Evolutionary conservation across 2,113 vertebrate species (phyloP), one percentile per base, ranked within the genome.

Genomic region (Tamias sibiricus): DNA sequence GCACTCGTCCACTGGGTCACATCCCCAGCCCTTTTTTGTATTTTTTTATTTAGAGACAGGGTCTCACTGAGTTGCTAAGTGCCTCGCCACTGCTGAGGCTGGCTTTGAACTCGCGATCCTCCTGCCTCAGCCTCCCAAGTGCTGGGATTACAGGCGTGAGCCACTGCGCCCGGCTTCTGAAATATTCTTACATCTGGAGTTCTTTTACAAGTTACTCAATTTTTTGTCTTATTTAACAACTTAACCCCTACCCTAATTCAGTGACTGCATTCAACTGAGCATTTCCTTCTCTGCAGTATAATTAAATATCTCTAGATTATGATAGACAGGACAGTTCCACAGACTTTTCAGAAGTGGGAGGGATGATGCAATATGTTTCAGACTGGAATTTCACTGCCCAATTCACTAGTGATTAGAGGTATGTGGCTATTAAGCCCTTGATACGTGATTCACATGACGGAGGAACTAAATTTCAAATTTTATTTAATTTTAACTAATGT

Each of bases 391-490:
- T 52, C 8, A 28, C 6, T 5, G 1, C 40, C 40, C 47, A 74
- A 54, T 87, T 81, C 24, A 17, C 49, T 80, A 86, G 68, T 16
- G 42, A n/a, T 68, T 26, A 57, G 59, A 1, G 28, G 22, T 12
- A 54, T 1, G 71, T 7, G 42, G 52, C 19, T 84, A 49, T 76
- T 52, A 62, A 72, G 28, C 35, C 75, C 76, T 86, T 76, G 26
- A 93, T 95, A 86, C 30, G 62, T 64, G 42, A 71, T n/a, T 91
- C 66, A 40, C n/a, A 17, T 7, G 8, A 94, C 19, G 12, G 7
- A 90, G 37, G 64, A 94, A 82, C 8, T 94, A n/a, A 47, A 86
- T 90, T 90, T 90, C 64, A 94, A 88, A 90, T 47, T 64, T 74
- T n/a, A 81, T 59, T 54, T 94, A 42, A 84, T 75, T 93, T 82